These are phyloP conservation scores for Cacoxenus indagator DNA, from an alignment of 2,888 invertebrate species.

Conservation along the genomic window DNA sequence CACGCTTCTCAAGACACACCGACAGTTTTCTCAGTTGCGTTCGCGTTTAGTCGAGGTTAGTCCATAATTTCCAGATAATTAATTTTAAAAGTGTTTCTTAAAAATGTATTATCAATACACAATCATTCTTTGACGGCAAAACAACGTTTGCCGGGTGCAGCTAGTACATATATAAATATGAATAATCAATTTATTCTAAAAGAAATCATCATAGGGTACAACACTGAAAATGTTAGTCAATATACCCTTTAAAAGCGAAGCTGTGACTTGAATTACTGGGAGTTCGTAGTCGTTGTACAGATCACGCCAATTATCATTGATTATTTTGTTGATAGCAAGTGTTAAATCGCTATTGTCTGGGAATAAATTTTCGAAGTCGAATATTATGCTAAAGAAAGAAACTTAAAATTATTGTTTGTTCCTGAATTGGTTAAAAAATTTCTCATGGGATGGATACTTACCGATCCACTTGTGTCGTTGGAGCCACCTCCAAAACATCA, in stretches of 20 bases:
- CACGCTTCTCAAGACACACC: too few species aligned
- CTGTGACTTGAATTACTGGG: background rate
- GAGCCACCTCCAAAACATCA: background rate
- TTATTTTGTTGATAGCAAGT: background rate
- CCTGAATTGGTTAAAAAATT: background rate
- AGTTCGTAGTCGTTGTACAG: background rate
- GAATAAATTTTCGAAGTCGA: background rate
- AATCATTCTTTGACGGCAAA: too few species aligned
- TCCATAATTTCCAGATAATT: too few species aligned
- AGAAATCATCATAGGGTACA: background rate
- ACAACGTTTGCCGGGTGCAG: too few species aligned
- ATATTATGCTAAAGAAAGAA: background rate
- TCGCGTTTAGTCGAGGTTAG: too few species aligned
- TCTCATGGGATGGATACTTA: background rate
- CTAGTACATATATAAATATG: too few species aligned
- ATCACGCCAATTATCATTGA: background rate
- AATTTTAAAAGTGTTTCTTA: too few species aligned
- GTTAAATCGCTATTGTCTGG: background rate
- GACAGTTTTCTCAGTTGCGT: too few species aligned
- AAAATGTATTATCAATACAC: too few species aligned
- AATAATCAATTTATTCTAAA: background rate
- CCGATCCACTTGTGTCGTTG: background rate
- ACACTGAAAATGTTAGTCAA: background rate
- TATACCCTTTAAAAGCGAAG: background rate
- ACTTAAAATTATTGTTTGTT: background rate